Base-by-base conservation (phyloP, 2,888 invertebrate species). In the Caenorhabditis sp. region DNA sequence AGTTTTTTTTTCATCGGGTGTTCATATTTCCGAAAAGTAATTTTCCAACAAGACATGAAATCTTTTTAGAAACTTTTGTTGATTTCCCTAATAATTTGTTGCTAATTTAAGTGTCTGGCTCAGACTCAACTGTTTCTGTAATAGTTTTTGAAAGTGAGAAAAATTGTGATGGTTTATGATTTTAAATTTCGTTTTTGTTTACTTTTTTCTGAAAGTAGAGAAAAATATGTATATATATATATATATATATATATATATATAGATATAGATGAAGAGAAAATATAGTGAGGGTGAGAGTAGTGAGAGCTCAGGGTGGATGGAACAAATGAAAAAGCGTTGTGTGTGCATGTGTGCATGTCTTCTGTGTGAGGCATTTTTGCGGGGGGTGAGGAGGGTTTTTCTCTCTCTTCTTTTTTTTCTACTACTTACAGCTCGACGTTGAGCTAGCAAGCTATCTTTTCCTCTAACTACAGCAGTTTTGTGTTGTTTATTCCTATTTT, bases 261-360 rank as follows among this genome's bases (percentile, higher is more conserved):
- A 17, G 14, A 17, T 6, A 43, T 3, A 43, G 43, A 43, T 10
- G 14, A 14, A 43, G 17, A 43, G 17, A 43, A 43, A 43, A 14
- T 3, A 10, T 6, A 43, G 43, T 17, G 43, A 43, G 43, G 43
- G 43, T 43, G 43, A 43, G 43, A 43, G 43, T 43, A 12, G 43
- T 43, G 43, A 43, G 43, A 43, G 43, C 43, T 43, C 43, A 43
- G 43, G 43, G 43, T 43, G 43, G 43, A 43, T 43, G 43, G 43
- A 43, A 43, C 43, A 31, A 31, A 31, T 31, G 31, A 31, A 31
- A 31, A 31, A 31, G 14, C 43, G 43, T 43, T 43, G 43, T 43
- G 43, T 43, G 43, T 43, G 43, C 14, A 43, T 43, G 43, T 43
- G 43, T 43, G 43, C 14, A 43, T 43, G 43, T 43, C 43, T 43